Evolutionary conservation across 2,888 invertebrate species (phyloP).

Genomic region (Brachypalpus laphriformis): DNA sequence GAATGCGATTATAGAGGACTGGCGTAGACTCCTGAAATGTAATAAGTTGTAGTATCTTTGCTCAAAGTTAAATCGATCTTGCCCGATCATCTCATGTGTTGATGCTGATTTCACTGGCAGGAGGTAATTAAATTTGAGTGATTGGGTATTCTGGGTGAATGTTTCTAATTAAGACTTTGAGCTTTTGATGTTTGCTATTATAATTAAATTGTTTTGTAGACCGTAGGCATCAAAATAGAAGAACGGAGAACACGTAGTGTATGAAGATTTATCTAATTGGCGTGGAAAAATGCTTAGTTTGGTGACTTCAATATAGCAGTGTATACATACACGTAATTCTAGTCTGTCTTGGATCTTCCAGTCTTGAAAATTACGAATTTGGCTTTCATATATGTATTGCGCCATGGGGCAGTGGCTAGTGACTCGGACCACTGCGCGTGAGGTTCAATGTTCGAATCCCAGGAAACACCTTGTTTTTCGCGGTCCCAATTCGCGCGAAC

Average conservation of each 20-base stretch:
- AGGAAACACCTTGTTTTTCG: too few relatives aligned
- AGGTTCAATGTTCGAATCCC: too few relatives aligned
- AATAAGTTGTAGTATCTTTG: conserved; percentile 10
- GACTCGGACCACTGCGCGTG: too few relatives aligned
- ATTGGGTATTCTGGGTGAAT: conserved; percentile 13
- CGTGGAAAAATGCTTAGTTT: background rate
- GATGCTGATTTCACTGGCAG: conserved; percentile 1
- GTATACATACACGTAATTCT: too few relatives aligned
- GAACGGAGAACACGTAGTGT: background rate
- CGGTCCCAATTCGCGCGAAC: too few relatives aligned
- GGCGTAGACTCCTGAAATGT: conserved; percentile 6
- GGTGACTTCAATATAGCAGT: too few relatives aligned
- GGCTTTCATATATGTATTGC: too few relatives aligned
- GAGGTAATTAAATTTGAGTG: conserved; percentile 38
- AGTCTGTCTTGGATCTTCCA: too few relatives aligned
- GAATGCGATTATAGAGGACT: too few relatives aligned
- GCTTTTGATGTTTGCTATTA: conserved; percentile 17
- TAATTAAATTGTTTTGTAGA: conserved; percentile 12
- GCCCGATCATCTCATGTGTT: background rate
- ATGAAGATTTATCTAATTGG: background rate
- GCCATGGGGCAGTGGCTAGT: too few relatives aligned
- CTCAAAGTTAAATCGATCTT: conserved; percentile 2
- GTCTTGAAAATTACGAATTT: too few relatives aligned
- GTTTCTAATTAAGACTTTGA: conserved; percentile 13
- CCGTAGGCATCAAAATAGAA: background rate